Base-by-base conservation (phyloP, 1,140 invertebrate genomes). In the Hyphantria cunea region DNA sequence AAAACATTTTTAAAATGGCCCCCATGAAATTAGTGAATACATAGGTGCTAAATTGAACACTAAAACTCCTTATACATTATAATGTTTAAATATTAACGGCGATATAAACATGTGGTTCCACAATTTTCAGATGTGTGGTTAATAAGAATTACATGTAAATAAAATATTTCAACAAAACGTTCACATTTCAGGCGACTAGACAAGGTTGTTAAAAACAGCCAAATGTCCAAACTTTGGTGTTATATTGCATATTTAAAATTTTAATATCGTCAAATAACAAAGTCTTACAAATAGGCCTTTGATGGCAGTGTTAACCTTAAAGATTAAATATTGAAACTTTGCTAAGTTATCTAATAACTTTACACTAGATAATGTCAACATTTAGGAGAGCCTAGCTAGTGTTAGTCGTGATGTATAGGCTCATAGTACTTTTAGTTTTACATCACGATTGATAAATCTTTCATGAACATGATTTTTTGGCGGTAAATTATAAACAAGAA, bases 171-270 rank as follows among this genome's bases (percentile, higher is more conserved):
- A 66, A 69, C 56, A 65, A 62, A 56, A 61, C 59, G 42, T 78
- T 75, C 69, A 72, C 70, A 78, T 67, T 72, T 78, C 62, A 79
- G 77, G 76, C 74, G 81, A 84, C 78, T 85, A 89, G 78, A 78
- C 82, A 66, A 66, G 63, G 70, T 81, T 71, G 74, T 70, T 51
- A 68, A 77, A 83, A 82, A 82, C 75, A 74, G 72, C 69, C 68
- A 55, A 51, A 66, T 63, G 66, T 70, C 66, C 67, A 70, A 67
- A 72, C 76, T 78, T 78, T 78, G 76, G 76, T 78, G 75, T 67
- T 70, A 60, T 68, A 73, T 44, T 58, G 54, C 68, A 69, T 73
- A 71, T 70, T 80, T 78, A 78, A 67, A 74, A 78, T 70, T 66
- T 42, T 48, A 50, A 64, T 53, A 62, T 64, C 72, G 64, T 64